Conservation (phyloP, 2,888 invertebrate genomes). For the Microplitis manilae region DNA sequence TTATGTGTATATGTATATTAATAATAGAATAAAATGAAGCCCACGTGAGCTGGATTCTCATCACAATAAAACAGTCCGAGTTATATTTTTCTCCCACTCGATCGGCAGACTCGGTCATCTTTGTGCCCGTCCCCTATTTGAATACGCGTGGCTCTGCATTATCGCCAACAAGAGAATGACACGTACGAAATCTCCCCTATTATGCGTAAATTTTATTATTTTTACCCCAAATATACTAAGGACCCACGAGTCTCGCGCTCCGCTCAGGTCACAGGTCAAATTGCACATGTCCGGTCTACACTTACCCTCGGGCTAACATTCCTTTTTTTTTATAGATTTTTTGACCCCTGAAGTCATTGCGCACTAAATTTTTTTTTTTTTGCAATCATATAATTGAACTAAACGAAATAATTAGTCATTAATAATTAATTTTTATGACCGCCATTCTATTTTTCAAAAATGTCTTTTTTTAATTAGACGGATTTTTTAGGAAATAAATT, state of each 20-base stretch:
- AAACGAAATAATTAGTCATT: background rate
- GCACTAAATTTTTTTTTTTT: background rate
- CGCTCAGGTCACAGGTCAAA: slow-evolving; percentile 69
- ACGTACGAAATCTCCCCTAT: slow-evolving; percentile 65
- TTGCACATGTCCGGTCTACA: slow-evolving; percentile 66
- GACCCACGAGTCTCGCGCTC: slow-evolving; percentile 53
- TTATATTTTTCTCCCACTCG: background rate
- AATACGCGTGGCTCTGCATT: slow-evolving; percentile 47
- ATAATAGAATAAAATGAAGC: background rate
- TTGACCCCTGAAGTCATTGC: background rate
- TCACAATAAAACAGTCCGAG: background rate
- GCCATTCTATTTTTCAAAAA: no score
- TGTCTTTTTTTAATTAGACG: no score
- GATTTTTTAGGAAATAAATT: background rate
- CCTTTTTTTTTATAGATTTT: slow-evolving; percentile 5
- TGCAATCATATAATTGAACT: background rate
- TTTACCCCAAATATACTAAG: slow-evolving; percentile 71
- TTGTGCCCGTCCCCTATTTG: slow-evolving; percentile 45
- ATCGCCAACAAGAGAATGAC: slow-evolving; percentile 34
- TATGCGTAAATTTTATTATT: slow-evolving; percentile 72
- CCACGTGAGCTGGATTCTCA: background rate
- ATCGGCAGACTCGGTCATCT: slow-evolving; percentile 21
- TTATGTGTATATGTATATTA: background rate
- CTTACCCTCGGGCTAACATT: slow-evolving; percentile 57
- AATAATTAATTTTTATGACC: background rate